phyloP scores from a whole-genome alignment of 1,140 invertebrate species.

The Formica exsecta region DNA sequence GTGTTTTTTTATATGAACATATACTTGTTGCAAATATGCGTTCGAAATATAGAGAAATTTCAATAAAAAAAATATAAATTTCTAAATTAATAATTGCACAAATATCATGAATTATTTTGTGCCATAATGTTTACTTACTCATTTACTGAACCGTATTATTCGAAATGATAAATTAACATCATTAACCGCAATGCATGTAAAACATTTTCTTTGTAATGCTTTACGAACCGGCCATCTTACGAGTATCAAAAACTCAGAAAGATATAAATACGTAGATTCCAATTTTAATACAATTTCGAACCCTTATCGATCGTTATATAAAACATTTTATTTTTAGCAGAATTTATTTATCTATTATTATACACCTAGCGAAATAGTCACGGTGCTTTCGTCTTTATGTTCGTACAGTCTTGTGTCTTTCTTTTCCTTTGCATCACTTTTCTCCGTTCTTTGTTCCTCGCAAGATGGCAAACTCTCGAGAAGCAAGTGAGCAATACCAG shows the following conservation, averaged over 20 bases:
- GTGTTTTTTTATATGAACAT: constrained; percentile 10
- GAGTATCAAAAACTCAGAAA: background rate
- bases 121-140: constrained; percentile 5
- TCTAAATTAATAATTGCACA: background rate
- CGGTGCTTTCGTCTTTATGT: constrained; percentile 21
- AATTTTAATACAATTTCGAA: constrained; percentile 22
- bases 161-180: background rate
- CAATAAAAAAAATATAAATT: constrained; percentile 29
- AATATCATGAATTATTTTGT: constrained; percentile 10
- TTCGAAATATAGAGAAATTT: background rate
- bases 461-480: background rate
- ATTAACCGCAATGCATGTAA: background rate
- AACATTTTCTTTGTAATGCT: background rate
- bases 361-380: background rate
- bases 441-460: background rate
- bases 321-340: constrained; percentile 6
- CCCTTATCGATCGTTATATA: constrained; percentile 19
- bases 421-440: background rate
- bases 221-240: background rate
- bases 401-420: background rate
- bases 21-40: constrained; percentile 13
- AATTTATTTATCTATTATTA: constrained; percentile 15
- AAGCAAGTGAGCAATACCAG: background rate
- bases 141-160: background rate
- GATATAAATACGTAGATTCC: background rate